Percentiles rank a stretch among this genome's conserved stretches.
Evolutionary conservation across 2,888 invertebrate genomes (phyloP).

Genomic region (Scrobipalpa atriplicella): DNA sequence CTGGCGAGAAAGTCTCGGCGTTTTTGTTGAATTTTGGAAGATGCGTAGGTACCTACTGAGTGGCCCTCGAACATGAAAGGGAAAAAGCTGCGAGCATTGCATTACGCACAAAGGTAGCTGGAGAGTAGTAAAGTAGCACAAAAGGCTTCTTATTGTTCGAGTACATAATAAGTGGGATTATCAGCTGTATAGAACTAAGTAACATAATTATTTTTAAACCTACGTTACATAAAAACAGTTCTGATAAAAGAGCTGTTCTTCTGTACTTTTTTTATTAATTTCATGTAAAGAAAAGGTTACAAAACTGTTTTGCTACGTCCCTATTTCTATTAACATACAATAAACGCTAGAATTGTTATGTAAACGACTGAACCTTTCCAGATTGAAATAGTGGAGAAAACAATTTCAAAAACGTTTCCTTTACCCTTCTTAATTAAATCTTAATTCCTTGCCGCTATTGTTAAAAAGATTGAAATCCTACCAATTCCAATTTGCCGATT

Average conservation of each 20-base stretch:
- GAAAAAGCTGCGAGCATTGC: constrained; percentile 31
- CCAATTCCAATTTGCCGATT: constrained; percentile 23
- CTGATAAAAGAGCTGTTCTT: too few species aligned
- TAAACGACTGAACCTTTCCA: background rate
- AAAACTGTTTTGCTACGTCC: background rate
- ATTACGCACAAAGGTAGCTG: constrained; percentile 24
- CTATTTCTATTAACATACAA: background rate
- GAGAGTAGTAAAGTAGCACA: constrained; percentile 17
- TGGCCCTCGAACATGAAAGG: constrained; percentile 54
- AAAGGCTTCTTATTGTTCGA: constrained; percentile 12
- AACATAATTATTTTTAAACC: too few species aligned
- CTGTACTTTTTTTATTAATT: too few species aligned
- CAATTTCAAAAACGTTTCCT: constrained; percentile 8
- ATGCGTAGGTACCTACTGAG: constrained; percentile 47
- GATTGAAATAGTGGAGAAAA: background rate
- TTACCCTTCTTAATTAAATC: constrained; percentile 7
- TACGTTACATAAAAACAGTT: too few species aligned
- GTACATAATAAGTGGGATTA: background rate
- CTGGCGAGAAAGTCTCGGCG: constrained; percentile 25
- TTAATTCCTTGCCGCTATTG: constrained; percentile 13
- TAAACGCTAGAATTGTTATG: background rate
- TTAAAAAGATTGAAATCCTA: constrained; percentile 11
- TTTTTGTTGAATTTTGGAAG: constrained; percentile 41
- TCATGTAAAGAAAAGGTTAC: background rate
- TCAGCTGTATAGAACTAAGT: background rate